Base-by-base conservation (phyloP, 2,797 vertebrate species). In the Crocodylus rhombifer region DNA sequence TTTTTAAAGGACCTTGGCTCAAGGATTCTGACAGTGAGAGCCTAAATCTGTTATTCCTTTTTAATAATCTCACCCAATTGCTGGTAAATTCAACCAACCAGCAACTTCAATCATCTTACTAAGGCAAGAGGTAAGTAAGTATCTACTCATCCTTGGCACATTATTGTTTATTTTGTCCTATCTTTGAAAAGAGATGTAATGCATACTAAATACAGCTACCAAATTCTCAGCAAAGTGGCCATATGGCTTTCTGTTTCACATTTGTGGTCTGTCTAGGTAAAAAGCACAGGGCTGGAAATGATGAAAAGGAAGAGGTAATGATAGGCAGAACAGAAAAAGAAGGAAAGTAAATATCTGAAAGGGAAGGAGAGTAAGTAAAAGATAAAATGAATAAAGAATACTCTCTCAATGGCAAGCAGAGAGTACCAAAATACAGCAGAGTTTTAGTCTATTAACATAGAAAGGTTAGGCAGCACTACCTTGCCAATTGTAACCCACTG, bases 401-500 rank as follows among this genome's bases (percentile, higher is more conserved):
- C 1, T 3, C 60, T 69, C n/a, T 81, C 86, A 90, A 95, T 55
- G 74, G 78, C 86, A 94, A 84, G 80, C 73, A 69, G 84, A 86
- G 90, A 95, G 93, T 78, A 84, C 62, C 65, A 84, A 87, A 76
- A 69, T 91, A 58, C 94, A 92, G 78, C 87, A 82, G 83, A 91
- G 92, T 91, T 92, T 92, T 84, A 93, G 87, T 90, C 80, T 82
- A 58, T 64, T 94, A 86, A 88, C 79, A 92, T 91, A 62, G 0
- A 92, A 84, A 90, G 85, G 87, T 84, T 75, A 88, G 63, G 73
- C 81, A 93, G 88, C 87, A 92, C 62, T 0, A 85, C 18, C 77
- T 61, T 87, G 60, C 93, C 94, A 95, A 91, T 93, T 96, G 94
- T 64, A 94, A 83, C 80, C 81, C 95, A 65, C 80, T 77, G 62